Percentiles rank a stretch among this genome's conserved stretches.
These are phyloP conservation scores for Paracanthobrama guichenoti DNA, from an alignment of 2,113 vertebrate genomes.

Conservation along the genomic window DNA sequence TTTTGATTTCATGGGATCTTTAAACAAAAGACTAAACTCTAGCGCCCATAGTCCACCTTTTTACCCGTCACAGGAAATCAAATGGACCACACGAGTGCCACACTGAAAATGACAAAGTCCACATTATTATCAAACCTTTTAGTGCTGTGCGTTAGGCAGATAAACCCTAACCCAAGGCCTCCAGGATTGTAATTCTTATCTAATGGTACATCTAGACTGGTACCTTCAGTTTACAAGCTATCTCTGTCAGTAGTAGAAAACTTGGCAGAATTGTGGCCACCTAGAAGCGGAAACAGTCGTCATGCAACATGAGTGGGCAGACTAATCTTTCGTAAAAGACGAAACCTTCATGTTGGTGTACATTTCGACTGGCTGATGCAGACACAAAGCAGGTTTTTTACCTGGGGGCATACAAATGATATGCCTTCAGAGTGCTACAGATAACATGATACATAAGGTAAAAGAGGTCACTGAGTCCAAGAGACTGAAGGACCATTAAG, in stretches of 20 bases:
- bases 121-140: slow-evolving; percentile 53
- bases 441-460: slow-evolving; percentile 16
- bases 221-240: slow-evolving; percentile 21
- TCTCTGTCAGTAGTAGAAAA: slow-evolving; percentile 32
- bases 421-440: slow-evolving; percentile 29
- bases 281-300: slow-evolving; percentile 17
- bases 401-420: not conserved
- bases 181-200: slow-evolving; percentile 46
- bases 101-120: slow-evolving; percentile 52
- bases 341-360: slow-evolving; percentile 45
- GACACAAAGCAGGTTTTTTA: slow-evolving; percentile 55
- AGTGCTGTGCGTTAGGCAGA: slow-evolving; percentile 16
- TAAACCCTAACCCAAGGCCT: slow-evolving; percentile 40
- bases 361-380: slow-evolving; percentile 38
- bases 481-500: not conserved
- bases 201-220: slow-evolving; percentile 43
- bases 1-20: not conserved
- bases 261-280: slow-evolving; percentile 32
- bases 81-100: not conserved
- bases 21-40: not conserved
- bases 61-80: not conserved
- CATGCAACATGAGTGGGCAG: slow-evolving; percentile 35
- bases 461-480: slow-evolving; percentile 21
- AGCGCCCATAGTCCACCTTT: not conserved
- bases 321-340: slow-evolving; percentile 42